Evolutionary conservation across 2,797 vertebrate genomes (phyloP), one percentile per base, ranked within the genome.

Genomic region (Rhyacichthys aspro): DNA sequence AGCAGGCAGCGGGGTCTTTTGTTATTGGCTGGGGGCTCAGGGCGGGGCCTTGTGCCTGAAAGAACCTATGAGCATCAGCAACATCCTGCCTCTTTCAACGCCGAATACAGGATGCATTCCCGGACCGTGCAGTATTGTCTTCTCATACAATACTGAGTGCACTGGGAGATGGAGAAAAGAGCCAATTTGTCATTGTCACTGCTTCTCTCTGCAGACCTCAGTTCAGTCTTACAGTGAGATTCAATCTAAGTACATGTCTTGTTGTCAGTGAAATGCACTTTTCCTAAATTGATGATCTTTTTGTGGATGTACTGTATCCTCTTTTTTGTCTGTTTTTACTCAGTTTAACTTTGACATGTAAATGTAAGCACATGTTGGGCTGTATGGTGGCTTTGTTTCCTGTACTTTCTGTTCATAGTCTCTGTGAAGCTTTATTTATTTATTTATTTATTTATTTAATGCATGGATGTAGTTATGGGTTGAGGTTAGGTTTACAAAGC

Each of bases 61-160:
- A 89, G 87, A 87, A 86, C 79, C 83, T 77, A 73, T 83, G 74
- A 83, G 85, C 84, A 88, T 89, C 87, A 90, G 88, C 89, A 89
- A 88, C 83, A 85, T 90, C 78, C 84, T 75, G 63, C 70, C 59
- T 41, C 80, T 83, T 83, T 86, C 85, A 86, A 64, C 44, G 1
- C 66, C 58, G 63, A 62, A 79, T 70, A 72, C 64, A 49, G 67
- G 68, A 76, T 56, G 66, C 71, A 84, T 83, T 87, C 78, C 81
- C 84, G 64, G 38, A 69, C 72, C 76, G 69, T 43, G 75, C 79
- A 59, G 74, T 72, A 77, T 83, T 84, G 76, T 83, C 59, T 65
- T 52, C 46, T 60, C 58, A n/a, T 50, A 77, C 70, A 83, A 79
- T 76, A 63, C 62, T 38, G 43, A 65, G 67, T 55, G 49, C 61